Evolutionary conservation across 2,113 vertebrate genomes (phyloP), one percentile per base, ranked within the genome.

Genomic region (Eurypyga helias): DNA sequence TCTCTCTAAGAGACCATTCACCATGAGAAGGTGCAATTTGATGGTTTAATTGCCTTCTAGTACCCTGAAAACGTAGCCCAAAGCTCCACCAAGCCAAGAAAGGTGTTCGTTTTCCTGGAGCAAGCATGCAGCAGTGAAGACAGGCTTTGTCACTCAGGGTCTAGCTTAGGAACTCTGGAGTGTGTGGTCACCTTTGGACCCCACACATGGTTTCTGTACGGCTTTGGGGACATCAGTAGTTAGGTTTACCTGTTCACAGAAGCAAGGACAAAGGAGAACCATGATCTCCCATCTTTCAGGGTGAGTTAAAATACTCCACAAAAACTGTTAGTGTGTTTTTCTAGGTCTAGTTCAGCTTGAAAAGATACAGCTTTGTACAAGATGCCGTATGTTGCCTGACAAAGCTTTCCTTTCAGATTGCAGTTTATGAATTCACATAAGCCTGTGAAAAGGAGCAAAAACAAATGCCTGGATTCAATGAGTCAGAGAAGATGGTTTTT

Each of bases 381-480:
- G 87, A 83, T 71, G 43, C 76, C 48, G 13, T 67, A 64, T 43
- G 46, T 72, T 95, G 86, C 81, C 87, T 88, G 66, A 72, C 0
- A 1, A 87, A 90, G 70, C 57, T 88, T 90, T 85, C 75, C 41
- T 79, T 89, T 91, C 78, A 87, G 73, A 93, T 79, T 89, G 66
- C 54, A 61, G 41, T 76, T 87, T 61, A 82, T 84, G 77, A 93
- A 91, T 95, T 93, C 71, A 72, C 28, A 49, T 58, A 82, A 90
- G 48, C 25, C 31, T 75, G 26, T 85, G 73, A 95, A 96, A 94
- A 91, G 89, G 33, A 90, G 66, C 67, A 73, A 90, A 96, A 93
- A n/a, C 58, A 96, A 96, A 87, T 77, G 73, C 58, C 54, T 4
- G 8, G 48, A 90, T 95, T 91, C 75, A 41, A 20, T 88, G 73